Evolutionary conservation across 1,140 invertebrate species (phyloP).

Genomic region (Saxidomus purpurata): DNA sequence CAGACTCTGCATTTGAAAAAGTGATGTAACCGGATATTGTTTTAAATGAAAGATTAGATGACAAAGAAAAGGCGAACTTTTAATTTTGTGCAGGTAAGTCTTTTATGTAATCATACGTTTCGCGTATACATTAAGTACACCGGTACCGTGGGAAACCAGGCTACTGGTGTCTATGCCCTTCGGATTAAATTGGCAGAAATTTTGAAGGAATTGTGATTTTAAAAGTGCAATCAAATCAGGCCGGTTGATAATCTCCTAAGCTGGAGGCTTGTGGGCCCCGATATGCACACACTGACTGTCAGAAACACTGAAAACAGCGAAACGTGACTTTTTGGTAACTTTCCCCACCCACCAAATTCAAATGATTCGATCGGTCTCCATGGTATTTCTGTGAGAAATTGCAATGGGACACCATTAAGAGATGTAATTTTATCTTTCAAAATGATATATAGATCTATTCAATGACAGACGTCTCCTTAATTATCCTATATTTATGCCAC

Average conservation of each 20-base stretch:
- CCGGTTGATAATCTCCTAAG: no score
- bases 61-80: background rate
- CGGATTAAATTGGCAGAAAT: no score
- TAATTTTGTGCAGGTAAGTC: constrained; percentile 12
- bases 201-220: no score
- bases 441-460: background rate
- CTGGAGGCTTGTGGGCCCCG: no score
- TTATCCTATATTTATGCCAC: background rate
- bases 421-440: background rate
- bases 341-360: background rate
- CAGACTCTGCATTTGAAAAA: no score
- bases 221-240: no score
- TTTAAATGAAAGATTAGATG: no score
- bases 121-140: background rate
- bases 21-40: no score
- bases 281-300: no score
- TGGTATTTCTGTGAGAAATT: background rate
- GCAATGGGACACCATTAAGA: background rate
- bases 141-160: constrained; percentile 23
- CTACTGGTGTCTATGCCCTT: no score
- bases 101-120: background rate
- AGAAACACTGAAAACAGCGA: no score
- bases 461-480: background rate
- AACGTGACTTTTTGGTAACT: background rate
- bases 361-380: background rate